Evolutionary conservation across 2,113 vertebrate genomes (phyloP).

Genomic region (Eolophus roseicapilla): DNA sequence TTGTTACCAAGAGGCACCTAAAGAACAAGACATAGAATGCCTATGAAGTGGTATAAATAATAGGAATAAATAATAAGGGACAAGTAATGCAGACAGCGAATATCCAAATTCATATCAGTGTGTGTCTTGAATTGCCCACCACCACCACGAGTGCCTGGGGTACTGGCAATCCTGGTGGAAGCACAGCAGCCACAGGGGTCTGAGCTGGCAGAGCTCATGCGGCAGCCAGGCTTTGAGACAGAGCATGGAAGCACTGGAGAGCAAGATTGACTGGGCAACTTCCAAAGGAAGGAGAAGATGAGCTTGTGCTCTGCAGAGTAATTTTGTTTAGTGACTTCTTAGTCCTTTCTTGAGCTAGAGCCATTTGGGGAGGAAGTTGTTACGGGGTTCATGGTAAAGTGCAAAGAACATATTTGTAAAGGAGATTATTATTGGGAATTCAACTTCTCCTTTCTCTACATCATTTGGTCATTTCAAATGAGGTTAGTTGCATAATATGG

Average conservation of each 20-base stretch:
- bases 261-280: too few species aligned
- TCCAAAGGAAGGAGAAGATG: neutral
- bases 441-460: neutral
- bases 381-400: neutral
- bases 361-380: neutral
- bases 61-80: neutral
- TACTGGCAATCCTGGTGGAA: fast-evolving
- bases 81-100: neutral
- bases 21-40: neutral
- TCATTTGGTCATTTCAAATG: neutral
- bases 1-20: neutral
- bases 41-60: neutral
- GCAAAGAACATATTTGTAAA: neutral
- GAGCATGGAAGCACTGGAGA: neutral
- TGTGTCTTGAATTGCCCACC: neutral
- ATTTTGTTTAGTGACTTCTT: neutral
- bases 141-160: fast-evolving
- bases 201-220: fast-evolving
- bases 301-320: neutral
- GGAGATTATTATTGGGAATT: neutral
- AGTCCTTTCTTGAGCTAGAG: neutral
- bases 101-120: neutral
- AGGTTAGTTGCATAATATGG: neutral
- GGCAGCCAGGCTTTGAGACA: neutral
- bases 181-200: neutral